phyloP scores from a whole-genome alignment of 2,113 vertebrate genomes.

The Datnioides undecimradiatus region DNA sequence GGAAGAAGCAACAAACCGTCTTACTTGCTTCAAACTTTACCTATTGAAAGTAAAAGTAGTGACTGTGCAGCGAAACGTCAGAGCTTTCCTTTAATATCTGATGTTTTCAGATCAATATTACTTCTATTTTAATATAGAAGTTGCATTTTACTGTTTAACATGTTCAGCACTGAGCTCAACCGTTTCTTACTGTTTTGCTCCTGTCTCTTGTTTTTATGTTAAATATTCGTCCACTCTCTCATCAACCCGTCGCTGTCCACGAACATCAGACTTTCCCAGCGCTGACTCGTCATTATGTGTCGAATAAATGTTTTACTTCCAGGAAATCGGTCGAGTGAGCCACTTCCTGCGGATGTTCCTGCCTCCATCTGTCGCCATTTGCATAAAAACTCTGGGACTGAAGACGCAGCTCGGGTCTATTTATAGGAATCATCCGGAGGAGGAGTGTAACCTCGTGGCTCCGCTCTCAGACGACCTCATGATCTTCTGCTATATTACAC shows the following conservation, averaged over 20 bases:
- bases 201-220: too few relatives aligned
- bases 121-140: too few relatives aligned
- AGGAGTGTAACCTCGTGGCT: conserved; percentile 28
- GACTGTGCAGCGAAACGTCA: too few relatives aligned
- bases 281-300: not conserved
- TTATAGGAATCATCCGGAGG: conserved; percentile 33
- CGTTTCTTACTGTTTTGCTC: too few relatives aligned
- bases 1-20: too few relatives aligned
- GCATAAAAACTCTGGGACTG: conserved; percentile 26
- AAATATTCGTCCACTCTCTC: too few relatives aligned
- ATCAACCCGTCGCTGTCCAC: not conserved
- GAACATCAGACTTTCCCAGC: not conserved
- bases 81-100: too few relatives aligned
- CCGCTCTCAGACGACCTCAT: conserved; percentile 49
- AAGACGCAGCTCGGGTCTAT: conserved; percentile 5
- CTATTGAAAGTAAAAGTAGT: too few relatives aligned
- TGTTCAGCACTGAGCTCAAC: too few relatives aligned
- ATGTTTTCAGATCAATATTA: too few relatives aligned
- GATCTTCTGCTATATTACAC: conserved; percentile 25
- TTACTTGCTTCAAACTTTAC: too few relatives aligned
- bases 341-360: not conserved
- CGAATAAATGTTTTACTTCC: conserved; percentile 7
- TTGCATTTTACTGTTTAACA: too few relatives aligned
- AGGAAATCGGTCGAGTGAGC: not conserved
- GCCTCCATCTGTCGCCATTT: conserved; percentile 3